Evolutionary conservation across 2,113 vertebrate genomes (phyloP).

Genomic region (Zosterops lateralis): DNA sequence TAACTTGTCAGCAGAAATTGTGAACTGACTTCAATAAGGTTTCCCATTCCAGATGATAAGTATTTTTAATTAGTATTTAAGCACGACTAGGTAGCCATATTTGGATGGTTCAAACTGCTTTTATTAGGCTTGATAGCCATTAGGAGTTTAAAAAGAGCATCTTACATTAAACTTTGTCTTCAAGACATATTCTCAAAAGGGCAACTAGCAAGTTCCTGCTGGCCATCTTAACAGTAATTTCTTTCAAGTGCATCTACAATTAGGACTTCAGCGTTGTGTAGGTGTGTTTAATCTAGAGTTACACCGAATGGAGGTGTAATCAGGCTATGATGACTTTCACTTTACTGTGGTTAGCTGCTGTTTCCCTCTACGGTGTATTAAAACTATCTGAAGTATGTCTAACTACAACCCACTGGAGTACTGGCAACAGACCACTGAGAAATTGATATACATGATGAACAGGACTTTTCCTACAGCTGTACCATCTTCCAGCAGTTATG

Average conservation of each 20-base stretch:
- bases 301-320: not conserved
- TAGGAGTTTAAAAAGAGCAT: not conserved
- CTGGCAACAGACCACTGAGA: not conserved
- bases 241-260: not conserved
- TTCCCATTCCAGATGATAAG: not conserved
- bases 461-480: not conserved
- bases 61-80: constrained; percentile 9
- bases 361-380: not conserved
- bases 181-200: not conserved
- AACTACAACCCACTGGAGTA: not conserved
- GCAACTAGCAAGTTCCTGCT: not conserved
- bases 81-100: not conserved
- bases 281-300: not conserved
- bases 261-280: not conserved
- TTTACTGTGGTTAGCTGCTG: not conserved
- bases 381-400: not conserved
- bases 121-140: not conserved
- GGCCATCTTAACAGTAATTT: not conserved
- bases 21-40: not conserved
- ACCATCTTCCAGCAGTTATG: not conserved
- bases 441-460: not conserved
- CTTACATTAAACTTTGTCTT: not conserved
- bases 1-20: not conserved
- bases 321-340: not conserved
- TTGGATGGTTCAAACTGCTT: not conserved